phyloP scores from a whole-genome alignment of 2,113 vertebrate genomes.

The Microtus pennsylvanicus region DNA sequence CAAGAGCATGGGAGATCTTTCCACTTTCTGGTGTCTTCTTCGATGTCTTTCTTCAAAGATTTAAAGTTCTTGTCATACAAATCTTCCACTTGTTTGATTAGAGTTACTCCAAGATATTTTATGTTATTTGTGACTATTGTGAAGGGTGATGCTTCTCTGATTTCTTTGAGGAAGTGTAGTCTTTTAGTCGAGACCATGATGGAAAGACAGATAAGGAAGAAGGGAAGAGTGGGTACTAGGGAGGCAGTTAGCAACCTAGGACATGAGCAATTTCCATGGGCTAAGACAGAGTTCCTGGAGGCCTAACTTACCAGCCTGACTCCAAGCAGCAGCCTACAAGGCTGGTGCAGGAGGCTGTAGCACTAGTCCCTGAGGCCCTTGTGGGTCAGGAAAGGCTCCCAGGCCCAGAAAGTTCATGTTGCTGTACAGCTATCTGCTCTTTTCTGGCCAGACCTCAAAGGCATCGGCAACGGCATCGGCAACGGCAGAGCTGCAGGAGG shows the following conservation, averaged over 20 bases:
- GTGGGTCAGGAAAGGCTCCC: not conserved
- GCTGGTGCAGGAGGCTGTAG: too few species aligned
- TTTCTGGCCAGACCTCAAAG: not conserved
- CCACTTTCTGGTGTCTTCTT: too few species aligned
- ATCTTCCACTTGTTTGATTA: too few species aligned
- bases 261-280: not conserved
- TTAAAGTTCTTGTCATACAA: too few species aligned
- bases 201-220: not conserved
- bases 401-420: not conserved
- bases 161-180: not conserved
- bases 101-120: too few species aligned
- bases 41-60: too few species aligned
- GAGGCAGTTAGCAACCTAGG: not conserved
- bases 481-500: rapidly evolving
- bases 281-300: not conserved
- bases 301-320: not conserved
- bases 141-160: too few species aligned
- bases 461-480: not conserved
- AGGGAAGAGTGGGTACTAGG: not conserved
- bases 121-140: too few species aligned
- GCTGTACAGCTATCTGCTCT: not conserved
- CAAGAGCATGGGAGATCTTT: too few species aligned
- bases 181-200: not conserved
- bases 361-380: not conserved
- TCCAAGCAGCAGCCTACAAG: not conserved